Base-by-base conservation (phyloP, 2,888 invertebrate species). In the Choreutis nemorana region DNA sequence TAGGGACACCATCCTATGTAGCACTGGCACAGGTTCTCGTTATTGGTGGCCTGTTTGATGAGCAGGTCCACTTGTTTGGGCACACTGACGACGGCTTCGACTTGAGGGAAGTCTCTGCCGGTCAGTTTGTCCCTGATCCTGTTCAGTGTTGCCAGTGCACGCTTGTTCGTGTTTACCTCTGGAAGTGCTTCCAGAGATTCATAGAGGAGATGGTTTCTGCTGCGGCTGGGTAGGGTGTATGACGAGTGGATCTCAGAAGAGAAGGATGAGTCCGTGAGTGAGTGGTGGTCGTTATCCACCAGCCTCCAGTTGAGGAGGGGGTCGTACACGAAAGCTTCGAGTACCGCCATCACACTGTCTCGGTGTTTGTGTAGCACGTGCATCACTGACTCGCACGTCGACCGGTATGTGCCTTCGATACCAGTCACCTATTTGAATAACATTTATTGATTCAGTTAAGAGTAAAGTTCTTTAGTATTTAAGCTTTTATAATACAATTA, bases 251-350 rank as follows among this genome's bases (percentile, higher is more conserved):
- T 65, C 41, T 73, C 68, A 8, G 72, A 71, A 0, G 71, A 72
- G 50, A 75, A 73, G 5, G 62, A 57, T 23, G 75, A 71, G 12
- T 70, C 71, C 0, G 70, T 64, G 35, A 71, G 44, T 0, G 75
- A 73, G 22, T 56, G 61, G 13, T 62, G 61, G n/a, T 66, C 71
- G 51, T 60, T 66, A 45, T 72, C 67, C 16, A 67, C 51, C 3
- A 98, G 81, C 32, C 97, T 83, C 98, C 98, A 99, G 72, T 97
- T 98, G 11, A 99, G 84, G 20, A 99, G 77, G 0, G 98, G 98
- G 78, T 99, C 98, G 57, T 99, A 96, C 1, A 99, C 97, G 64
- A 99, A 99, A 0, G 98, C 98, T 60, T 99, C 98, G 18, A 99
- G 73, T 1, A 99, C 97, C 1, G 98, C 98, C 95, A 99, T 95